Percentiles rank a stretch among this genome's conserved stretches.
phyloP scores from a whole-genome alignment of 1,140 invertebrate species.

The Drosophila bocqueti region DNA sequence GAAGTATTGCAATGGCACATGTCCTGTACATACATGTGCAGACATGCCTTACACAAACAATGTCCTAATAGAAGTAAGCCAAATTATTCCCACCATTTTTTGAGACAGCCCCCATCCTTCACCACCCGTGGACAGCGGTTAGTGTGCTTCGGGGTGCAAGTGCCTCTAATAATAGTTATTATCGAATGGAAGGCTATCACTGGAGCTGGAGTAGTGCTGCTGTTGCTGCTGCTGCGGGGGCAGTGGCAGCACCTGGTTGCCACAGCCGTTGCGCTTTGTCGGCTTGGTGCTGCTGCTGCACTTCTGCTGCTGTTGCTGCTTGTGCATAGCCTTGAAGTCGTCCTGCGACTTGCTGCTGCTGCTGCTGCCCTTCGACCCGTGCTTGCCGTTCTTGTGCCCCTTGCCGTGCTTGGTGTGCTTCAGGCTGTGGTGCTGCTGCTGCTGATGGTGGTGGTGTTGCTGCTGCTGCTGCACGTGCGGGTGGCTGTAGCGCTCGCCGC shows the following conservation, averaged over 20 bases:
- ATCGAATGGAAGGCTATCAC: conserved; percentile 83
- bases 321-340: conserved; percentile 72
- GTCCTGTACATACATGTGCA: neutral
- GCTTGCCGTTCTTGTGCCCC: conserved; percentile 67
- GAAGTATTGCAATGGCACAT: neutral
- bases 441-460: conserved; percentile 51
- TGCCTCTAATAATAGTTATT: conserved; percentile 82
- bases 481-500: conserved; percentile 50
- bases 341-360: conserved; percentile 79
- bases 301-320: conserved; percentile 54
- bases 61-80: neutral
- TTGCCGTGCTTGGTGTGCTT: conserved; percentile 80
- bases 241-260: conserved; percentile 60
- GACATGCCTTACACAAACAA: neutral
- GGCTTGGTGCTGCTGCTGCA: conserved; percentile 48
- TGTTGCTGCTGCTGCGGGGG: conserved; percentile 47
- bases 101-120: conserved; percentile 17
- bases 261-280: conserved; percentile 49
- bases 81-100: neutral
- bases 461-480: conserved; percentile 60
- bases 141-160: conserved; percentile 25
- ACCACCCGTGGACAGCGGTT: conserved; percentile 13
- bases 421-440: conserved; percentile 79
- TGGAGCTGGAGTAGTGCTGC: conserved; percentile 77
- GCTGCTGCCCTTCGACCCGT: conserved; percentile 59